Evolutionary conservation across 35 echinoderm and acorn worm genomes (phyloP), one percentile per base, ranked within the genome.

Genomic region (Antedon bifida): DNA sequence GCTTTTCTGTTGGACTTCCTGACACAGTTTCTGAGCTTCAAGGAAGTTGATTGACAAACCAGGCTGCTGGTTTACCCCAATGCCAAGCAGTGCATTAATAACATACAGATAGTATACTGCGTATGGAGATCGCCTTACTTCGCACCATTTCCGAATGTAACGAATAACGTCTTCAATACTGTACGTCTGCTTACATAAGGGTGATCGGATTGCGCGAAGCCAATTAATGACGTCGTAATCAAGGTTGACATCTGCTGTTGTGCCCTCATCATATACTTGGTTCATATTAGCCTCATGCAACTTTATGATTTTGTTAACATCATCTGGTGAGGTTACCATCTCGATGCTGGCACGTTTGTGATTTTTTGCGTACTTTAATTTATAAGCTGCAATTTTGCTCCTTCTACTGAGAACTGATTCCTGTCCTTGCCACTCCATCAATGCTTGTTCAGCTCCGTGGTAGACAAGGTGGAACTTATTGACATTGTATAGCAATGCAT

Each of bases 61-160:
- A 19, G 82, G 29, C 0, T 10, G 51, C 21, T 84, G 51, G 3
- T 35, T 75, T 75, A 55, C 35, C 26, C 55, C 82, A 34, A 84
- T 17, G 35, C 51, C 74, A 33, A 76, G 46, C 14, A 84, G 30
- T 8, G 80, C 39, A 55, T 82, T 45, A 19, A 84, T 23, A 34
- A 84, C 74, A 34, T 35, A 84, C 10, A 74, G 51, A 75, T 84
- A 84, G 82, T 84, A 84, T 34, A 84, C 34, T 1, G 82, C 46
- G 10, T 74, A 34, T 26, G 82, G 82, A 10, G 82, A 74, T 75
- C 34, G 32, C 13, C 51, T 75, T 4, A 35, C 36, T 30, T 84
- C 82, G 34, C 31, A 55, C 82, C 82, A 84, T 56, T 74, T 74
- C n/a, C 56, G 30, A 29, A 84, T 64, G 14, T 74, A 76, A 0